Base-by-base conservation (phyloP, 2,888 invertebrate genomes). In the Rhamnusium bicolor region DNA sequence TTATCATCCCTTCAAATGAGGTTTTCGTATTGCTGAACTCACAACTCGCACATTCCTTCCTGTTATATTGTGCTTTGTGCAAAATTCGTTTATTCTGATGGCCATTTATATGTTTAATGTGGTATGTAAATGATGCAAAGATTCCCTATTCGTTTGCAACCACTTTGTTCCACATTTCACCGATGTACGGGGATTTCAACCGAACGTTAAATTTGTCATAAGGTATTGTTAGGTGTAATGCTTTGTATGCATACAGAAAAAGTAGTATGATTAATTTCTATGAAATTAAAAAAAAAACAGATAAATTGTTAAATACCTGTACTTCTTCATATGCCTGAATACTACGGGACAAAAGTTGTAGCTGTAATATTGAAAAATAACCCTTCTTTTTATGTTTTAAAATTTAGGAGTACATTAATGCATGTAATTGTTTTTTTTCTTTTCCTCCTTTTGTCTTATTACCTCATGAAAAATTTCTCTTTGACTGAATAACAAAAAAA, bases 1-100 rank as follows among this genome's bases (percentile, higher is more conserved):
- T 82, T 80, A 81, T 83, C 82, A 82, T 81, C 78, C 80, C 77
- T 79, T 75, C 80, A 79, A 78, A 83, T 79, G 81, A 80, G 82
- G 65, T 81, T 82, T 82, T 79, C 75, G 74, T 78, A 71, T 77
- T 75, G 77, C 73, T 77, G 81, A 81, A 81, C 80, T 79, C 77
- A 77, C 75, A 76, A 80, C 80, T 77, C 77, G 76, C 80, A 81
- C 81, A 81, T 81, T 80, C 80, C 78, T 80, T 76, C 72, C 77
- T 75, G 77, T 79, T 80, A 75, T 60, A 61, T 68, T 71, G 67
- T 77, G 73, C 75, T 72, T 76, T 80, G 76, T 73, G 68, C 73
- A 72, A 75, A 73, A 76, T 76, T 75, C 76, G 74, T 76, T 76
- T 76, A 75, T 73, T 69, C 74, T 74, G 74, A 74, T 72, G 66